phyloP scores from a whole-genome alignment of 2,797 vertebrate species.

The Octomys mimax region DNA sequence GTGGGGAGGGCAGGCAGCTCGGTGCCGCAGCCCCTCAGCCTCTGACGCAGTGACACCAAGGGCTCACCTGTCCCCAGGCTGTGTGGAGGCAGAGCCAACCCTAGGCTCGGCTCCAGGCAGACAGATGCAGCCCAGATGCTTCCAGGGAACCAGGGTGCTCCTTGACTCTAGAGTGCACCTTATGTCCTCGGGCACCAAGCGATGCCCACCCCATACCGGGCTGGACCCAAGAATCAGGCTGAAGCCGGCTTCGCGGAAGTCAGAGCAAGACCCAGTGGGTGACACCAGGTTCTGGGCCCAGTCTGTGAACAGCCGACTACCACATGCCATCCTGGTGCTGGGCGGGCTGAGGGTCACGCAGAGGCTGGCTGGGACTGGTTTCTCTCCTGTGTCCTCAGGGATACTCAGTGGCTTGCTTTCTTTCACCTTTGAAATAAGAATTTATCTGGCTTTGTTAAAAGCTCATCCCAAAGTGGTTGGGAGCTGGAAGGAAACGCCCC shows the following conservation, averaged over 20 bases:
- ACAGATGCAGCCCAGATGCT: not conserved
- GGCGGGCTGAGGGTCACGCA: not conserved
- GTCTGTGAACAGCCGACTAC: not conserved
- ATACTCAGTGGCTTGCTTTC: not conserved
- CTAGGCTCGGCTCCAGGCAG: not conserved
- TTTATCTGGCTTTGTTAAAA: not conserved
- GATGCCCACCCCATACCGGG: not conserved
- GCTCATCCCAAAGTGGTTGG: not conserved
- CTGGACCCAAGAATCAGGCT: not conserved
- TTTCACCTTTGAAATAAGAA: not conserved
- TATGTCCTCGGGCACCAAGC: not conserved
- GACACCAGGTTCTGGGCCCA: not conserved
- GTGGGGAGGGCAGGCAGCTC: not conserved
- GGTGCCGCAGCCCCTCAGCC: not conserved
- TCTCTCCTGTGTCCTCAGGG: not conserved
- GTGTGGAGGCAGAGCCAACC: not conserved
- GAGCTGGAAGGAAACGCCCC: not conserved
- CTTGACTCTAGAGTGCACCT: not conserved
- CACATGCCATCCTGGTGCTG: not conserved
- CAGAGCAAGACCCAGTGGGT: not conserved
- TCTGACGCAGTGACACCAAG: not conserved
- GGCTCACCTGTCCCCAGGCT: not conserved
- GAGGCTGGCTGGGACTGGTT: not conserved
- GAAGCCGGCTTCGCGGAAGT: not conserved
- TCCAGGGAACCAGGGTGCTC: not conserved